phyloP scores from a whole-genome alignment of 2,888 invertebrate species.

The Agonopterix heracliana region DNA sequence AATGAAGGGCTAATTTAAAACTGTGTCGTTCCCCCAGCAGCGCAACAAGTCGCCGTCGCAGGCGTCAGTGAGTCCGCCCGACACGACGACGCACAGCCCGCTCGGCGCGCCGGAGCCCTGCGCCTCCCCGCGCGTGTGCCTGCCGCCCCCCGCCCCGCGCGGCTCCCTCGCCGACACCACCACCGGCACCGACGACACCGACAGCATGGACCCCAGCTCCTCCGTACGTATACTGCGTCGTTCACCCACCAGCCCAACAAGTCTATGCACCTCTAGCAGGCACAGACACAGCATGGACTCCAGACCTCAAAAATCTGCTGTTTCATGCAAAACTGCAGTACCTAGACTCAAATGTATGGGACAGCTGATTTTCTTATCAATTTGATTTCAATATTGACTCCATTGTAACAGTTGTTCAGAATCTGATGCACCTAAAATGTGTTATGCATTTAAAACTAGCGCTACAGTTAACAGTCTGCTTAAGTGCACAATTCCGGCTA shows the following conservation, averaged over 20 bases:
- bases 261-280: no score
- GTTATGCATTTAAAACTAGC: no score
- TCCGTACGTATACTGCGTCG: slow-evolving; percentile 40
- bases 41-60: slow-evolving; percentile 43
- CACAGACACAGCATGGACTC: slow-evolving; percentile 40
- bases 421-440: no score
- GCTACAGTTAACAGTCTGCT: no score
- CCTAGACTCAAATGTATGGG: no score
- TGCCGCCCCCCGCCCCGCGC: slow-evolving; percentile 16
- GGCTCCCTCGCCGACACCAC: slow-evolving; percentile 62
- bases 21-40: slow-evolving; percentile 7
- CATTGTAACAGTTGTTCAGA: no score
- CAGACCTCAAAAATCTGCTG: slow-evolving; percentile 14
- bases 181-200: slow-evolving; percentile 61
- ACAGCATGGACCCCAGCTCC: slow-evolving; percentile 44
- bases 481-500: no score
- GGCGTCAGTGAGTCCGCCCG: slow-evolving; percentile 77
- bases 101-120: slow-evolving; percentile 73
- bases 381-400: no score
- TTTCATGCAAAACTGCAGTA: no score
- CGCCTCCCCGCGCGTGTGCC: slow-evolving; percentile 28
- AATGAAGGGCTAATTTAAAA: no score
- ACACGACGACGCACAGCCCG: slow-evolving; percentile 91
- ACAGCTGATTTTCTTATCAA: no score
- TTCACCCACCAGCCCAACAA: background rate